These are phyloP conservation scores for Drosophila koepferae DNA, from an alignment of 2,888 invertebrate species.

Conservation along the genomic window DNA sequence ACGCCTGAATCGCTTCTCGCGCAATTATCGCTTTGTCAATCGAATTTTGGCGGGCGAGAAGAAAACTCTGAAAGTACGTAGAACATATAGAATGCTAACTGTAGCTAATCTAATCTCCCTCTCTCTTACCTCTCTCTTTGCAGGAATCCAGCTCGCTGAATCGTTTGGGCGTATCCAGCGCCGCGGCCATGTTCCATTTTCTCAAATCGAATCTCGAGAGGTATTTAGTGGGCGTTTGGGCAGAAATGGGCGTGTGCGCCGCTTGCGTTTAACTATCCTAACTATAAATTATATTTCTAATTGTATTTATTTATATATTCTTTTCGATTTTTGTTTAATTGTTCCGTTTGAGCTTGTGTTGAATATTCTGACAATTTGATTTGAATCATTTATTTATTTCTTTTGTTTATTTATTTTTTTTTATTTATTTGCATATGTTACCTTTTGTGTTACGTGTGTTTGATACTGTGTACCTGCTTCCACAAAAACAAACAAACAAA, in stretches of 20 bases:
- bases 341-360: constrained; percentile 59
- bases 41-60: constrained; percentile 95
- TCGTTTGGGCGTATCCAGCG: constrained; percentile 88
- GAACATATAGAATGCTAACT: not conserved
- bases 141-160: constrained; percentile 91
- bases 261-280: constrained; percentile 60
- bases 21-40: constrained; percentile 97
- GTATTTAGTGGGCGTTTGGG: constrained; percentile 72
- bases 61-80: constrained; percentile 91
- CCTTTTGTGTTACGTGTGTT: constrained; percentile 75
- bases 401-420: constrained; percentile 36
- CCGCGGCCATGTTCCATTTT: constrained; percentile 86
- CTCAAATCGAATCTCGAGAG: constrained; percentile 81
- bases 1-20: constrained; percentile 93
- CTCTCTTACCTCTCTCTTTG: constrained; percentile 16
- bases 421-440: constrained; percentile 74
- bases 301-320: not conserved
- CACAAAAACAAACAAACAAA: constrained; percentile 40
- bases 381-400: constrained; percentile 27
- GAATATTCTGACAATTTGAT: constrained; percentile 38
- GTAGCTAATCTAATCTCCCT: not conserved
- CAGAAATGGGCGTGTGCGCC: constrained; percentile 62
- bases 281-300: constrained; percentile 10
- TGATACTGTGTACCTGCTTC: constrained; percentile 76
- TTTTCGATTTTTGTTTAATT: constrained; percentile 40